A percentile compares a stretch with the other conserved stretches of the same genome.
phyloP scores from a whole-genome alignment of 2,888 invertebrate species.

The Pammene aurita region DNA sequence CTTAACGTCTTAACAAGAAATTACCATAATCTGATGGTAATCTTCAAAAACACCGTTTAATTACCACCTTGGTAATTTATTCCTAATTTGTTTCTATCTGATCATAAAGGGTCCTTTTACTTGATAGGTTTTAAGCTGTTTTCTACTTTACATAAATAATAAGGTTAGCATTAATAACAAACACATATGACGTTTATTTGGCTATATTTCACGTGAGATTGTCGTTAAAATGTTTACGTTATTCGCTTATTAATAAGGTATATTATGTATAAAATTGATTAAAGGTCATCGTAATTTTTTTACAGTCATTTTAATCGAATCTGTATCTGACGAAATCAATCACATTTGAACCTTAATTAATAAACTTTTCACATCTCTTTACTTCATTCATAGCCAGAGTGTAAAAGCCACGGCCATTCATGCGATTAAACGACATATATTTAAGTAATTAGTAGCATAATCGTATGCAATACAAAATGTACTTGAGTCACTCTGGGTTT shows the following conservation, averaged over 20 bases:
- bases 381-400: neutral
- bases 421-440: neutral
- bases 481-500: neutral
- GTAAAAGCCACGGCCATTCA: neutral
- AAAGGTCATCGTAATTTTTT: neutral
- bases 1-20: slow-evolving; percentile 22
- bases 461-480: neutral
- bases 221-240: neutral
- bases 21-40: slow-evolving; percentile 28
- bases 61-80: slow-evolving; percentile 32
- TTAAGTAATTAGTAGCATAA: neutral
- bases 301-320: slow-evolving; percentile 4
- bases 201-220: neutral
- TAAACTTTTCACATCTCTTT: slow-evolving; percentile 28
- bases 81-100: neutral
- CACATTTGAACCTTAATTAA: slow-evolving; percentile 24
- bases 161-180: neutral
- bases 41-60: slow-evolving; percentile 32
- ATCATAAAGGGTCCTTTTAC: neutral
- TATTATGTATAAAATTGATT: neutral
- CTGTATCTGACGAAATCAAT: slow-evolving; percentile 24
- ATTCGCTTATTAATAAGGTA: neutral
- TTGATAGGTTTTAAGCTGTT: neutral
- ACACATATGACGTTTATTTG: neutral
- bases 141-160: neutral